These are phyloP conservation scores for Synergus umbraculus DNA, from an alignment of 2,888 invertebrate species.

Conservation along the genomic window DNA sequence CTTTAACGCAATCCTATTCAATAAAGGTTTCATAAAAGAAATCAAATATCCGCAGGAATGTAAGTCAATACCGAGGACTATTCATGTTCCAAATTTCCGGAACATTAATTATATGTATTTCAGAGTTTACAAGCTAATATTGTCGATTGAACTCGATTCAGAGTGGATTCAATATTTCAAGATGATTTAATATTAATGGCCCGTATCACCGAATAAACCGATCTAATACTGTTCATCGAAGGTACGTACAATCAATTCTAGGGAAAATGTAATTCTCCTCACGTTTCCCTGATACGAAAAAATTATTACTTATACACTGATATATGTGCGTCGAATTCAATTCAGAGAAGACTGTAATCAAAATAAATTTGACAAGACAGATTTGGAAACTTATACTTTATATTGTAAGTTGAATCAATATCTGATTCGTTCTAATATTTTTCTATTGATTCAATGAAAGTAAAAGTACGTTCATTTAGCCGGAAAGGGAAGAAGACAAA, in stretches of 20 bases:
- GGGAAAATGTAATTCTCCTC: background rate
- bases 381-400: too few relatives aligned
- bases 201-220: background rate
- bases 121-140: background rate
- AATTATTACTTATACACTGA: background rate
- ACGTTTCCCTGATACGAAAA: background rate
- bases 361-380: too few relatives aligned
- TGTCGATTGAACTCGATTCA: slow-evolving; percentile 1
- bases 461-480: background rate
- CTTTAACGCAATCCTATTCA: background rate
- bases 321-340: too few relatives aligned
- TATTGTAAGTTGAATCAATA: too few relatives aligned
- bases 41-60: slow-evolving; percentile 18
- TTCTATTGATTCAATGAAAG: background rate
- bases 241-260: background rate
- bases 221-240: background rate
- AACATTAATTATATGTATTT: slow-evolving; percentile 22
- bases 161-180: background rate
- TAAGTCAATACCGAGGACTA: slow-evolving; percentile 46
- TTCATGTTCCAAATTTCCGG: slow-evolving; percentile 47
- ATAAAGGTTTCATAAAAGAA: slow-evolving; percentile 13
- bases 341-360: too few relatives aligned
- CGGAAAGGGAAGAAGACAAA: slow-evolving; percentile 32
- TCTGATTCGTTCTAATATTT: too few relatives aligned
- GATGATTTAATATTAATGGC: background rate